phyloP scores from a whole-genome alignment of 2,797 vertebrate genomes.

The Anas bernieri region DNA sequence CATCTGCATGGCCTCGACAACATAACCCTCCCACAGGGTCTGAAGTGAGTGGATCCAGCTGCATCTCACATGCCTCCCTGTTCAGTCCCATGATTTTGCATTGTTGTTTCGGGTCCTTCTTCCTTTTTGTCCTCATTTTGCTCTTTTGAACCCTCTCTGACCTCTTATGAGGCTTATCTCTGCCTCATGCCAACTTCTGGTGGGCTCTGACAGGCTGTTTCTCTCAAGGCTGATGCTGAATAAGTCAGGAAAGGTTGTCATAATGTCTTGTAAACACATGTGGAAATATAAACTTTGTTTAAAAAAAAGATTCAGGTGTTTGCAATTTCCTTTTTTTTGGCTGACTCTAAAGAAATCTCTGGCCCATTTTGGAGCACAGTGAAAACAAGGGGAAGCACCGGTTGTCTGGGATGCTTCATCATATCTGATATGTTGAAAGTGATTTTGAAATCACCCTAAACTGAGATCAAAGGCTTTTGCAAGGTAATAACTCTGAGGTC shows the following conservation, averaged over 20 bases:
- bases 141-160: constrained; percentile 8
- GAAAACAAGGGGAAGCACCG: not conserved
- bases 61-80: not conserved
- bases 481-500: not conserved
- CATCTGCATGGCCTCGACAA: not conserved
- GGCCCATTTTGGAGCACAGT: not conserved
- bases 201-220: not conserved
- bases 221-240: not conserved
- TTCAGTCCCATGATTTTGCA: not conserved
- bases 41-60: not conserved
- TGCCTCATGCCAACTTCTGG: not conserved
- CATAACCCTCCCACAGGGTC: not conserved
- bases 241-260: not conserved
- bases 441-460: not conserved
- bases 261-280: not conserved
- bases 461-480: not conserved
- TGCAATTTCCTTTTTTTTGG: not conserved
- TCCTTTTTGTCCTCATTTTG: not conserved
- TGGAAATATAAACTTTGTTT: constrained; percentile 4
- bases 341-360: not conserved
- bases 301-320: not conserved
- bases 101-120: not conserved
- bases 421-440: not conserved
- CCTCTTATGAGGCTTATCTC: not conserved
- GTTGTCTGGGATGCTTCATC: not conserved